These are phyloP conservation scores for Philopedon plagiatum DNA, from an alignment of 2,888 invertebrate species.

Conservation along the genomic window DNA sequence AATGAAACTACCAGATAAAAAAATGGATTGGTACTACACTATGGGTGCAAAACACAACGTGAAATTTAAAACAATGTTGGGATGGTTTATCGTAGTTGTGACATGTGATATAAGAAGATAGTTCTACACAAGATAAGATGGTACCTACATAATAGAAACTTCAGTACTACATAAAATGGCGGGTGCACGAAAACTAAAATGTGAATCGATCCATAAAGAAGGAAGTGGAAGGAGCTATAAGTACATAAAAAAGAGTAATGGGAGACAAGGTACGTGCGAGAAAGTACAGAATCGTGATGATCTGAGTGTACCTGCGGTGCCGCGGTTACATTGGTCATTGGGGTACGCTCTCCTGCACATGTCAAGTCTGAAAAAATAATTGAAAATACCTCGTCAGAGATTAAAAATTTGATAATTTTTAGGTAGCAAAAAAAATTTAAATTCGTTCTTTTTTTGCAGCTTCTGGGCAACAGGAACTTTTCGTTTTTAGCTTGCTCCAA, in stretches of 20 bases:
- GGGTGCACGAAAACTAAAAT: neutral
- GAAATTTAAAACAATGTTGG: neutral
- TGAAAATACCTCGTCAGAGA: conserved; percentile 12
- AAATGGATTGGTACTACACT: neutral
- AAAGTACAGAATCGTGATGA: conserved; percentile 18
- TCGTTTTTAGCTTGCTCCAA: no score
- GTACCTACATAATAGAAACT: neutral
- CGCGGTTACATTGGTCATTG: conserved; percentile 97
- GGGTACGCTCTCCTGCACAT: conserved; percentile 97
- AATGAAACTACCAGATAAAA: no score
- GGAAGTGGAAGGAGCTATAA: no score
- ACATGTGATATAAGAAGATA: neutral
- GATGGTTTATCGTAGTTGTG: neutral
- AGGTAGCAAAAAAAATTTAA: no score
- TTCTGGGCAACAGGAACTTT: no score
- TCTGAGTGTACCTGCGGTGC: conserved; percentile 90
- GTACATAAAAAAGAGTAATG: conserved; percentile 23
- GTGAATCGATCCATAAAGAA: conserved; percentile 11
- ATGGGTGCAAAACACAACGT: neutral
- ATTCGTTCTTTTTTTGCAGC: no score
- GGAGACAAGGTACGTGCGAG: conserved; percentile 16
- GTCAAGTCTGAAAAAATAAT: conserved; percentile 89
- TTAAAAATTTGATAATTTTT: neutral
- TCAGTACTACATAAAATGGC: neutral
- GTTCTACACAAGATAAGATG: neutral